Evolutionary conservation across 2,113 vertebrate genomes (phyloP).

Genomic region (Amazona guildingii): DNA sequence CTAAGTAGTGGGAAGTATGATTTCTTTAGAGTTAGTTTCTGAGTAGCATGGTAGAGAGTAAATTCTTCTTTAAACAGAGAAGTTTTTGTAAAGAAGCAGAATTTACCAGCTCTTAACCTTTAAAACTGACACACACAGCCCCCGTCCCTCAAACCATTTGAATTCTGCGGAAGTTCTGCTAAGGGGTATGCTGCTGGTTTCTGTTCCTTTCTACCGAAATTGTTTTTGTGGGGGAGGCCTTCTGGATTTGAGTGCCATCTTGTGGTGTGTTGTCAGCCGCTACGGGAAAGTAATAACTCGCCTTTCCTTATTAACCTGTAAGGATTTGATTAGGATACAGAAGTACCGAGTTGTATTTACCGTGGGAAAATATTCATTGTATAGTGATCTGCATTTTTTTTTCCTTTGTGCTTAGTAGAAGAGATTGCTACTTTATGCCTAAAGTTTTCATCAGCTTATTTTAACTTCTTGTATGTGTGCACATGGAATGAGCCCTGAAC

Average conservation of each 20-base stretch:
- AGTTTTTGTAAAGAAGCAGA: neutral
- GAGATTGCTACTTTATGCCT: neutral
- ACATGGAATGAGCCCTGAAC: neutral
- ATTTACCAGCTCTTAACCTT: neutral
- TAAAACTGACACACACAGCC: neutral
- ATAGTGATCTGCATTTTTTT: neutral
- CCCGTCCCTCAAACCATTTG: neutral
- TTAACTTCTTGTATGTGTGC: neutral
- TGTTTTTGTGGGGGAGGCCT: neutral
- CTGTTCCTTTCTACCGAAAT: neutral
- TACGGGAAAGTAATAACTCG: neutral
- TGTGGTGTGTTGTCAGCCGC: neutral
- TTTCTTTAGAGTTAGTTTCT: neutral
- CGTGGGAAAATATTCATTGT: neutral
- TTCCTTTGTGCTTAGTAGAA: neutral
- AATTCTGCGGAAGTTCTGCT: neutral
- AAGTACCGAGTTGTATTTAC: neutral
- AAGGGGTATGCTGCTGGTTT: neutral
- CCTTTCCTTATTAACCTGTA: neutral
- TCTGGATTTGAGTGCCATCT: conserved; percentile 53
- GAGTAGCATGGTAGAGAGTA: neutral
- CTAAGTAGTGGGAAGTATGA: neutral
- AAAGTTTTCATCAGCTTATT: neutral
- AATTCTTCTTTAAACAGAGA: neutral
- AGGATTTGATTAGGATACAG: neutral